phyloP scores from a whole-genome alignment of 2,888 invertebrate genomes.

The Notodonta ziczac region DNA sequence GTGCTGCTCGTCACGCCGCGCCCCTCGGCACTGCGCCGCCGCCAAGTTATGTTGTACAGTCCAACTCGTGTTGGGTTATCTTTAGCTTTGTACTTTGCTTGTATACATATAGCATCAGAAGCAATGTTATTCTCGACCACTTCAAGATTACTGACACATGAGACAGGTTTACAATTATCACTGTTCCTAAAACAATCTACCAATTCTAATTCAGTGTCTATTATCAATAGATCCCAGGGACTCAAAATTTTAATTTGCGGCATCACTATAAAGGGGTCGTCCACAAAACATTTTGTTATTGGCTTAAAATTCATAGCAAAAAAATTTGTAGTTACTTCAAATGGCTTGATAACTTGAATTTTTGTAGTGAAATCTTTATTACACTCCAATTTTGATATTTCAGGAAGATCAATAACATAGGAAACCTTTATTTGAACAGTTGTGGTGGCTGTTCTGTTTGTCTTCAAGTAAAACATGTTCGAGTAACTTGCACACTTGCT shows the following conservation, averaged over 20 bases:
- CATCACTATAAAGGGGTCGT: slow-evolving; percentile 88
- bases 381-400: slow-evolving; percentile 76
- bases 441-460: slow-evolving; percentile 85
- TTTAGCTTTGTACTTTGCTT: slow-evolving; percentile 72
- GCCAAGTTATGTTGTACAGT: slow-evolving; percentile 78
- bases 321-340: slow-evolving; percentile 88
- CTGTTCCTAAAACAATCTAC: slow-evolving; percentile 74
- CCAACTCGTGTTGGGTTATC: slow-evolving; percentile 73
- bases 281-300: slow-evolving; percentile 86
- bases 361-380: slow-evolving; percentile 85
- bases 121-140: slow-evolving; percentile 73
- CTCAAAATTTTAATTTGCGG: slow-evolving; percentile 88
- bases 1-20: slow-evolving; percentile 81
- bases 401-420: slow-evolving; percentile 76
- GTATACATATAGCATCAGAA: slow-evolving; percentile 73
- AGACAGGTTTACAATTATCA: slow-evolving; percentile 61
- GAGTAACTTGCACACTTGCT: slow-evolving; percentile 63
- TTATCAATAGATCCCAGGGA: slow-evolving; percentile 88
- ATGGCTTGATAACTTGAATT: slow-evolving; percentile 88
- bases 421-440: slow-evolving; percentile 85
- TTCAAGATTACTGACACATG: slow-evolving; percentile 68
- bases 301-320: slow-evolving; percentile 87
- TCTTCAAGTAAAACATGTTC: slow-evolving; percentile 84
- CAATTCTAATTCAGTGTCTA: slow-evolving; percentile 87
- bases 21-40: slow-evolving; percentile 58